Evolutionary conservation across 2,888 invertebrate species (phyloP), one percentile per base, ranked within the genome.

Genomic region (Barypeithes pellucidus): DNA sequence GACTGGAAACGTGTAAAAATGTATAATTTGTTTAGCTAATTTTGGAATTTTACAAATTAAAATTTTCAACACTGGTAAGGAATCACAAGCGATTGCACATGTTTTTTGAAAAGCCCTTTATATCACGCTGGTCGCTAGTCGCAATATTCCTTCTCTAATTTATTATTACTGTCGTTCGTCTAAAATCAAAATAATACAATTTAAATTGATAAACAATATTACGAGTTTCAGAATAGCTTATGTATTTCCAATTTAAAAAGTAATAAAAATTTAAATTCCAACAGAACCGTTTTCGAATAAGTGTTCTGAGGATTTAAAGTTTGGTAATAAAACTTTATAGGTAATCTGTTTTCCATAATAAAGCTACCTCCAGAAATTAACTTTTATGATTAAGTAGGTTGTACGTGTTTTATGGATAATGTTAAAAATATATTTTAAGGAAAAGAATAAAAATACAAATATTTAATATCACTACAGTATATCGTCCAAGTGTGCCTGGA

Each of bases 231-330:
- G 20, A 47, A 47, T 47, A 18, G 11, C 47, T 20, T 11, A 47
- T 20, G 9, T 20, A 3, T 47, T 20, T 47, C 20, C 18, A 20
- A 20, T 47, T 47, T 20, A 20, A 47, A 20, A 47, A 47, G 20
- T 16, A 14, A 47, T 47, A 47, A 47, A 47, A 47, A 47, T 47
- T 47, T 47, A 47, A 47, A 47, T 47, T 47, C 47, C 9, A 20
- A 47, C 20, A 14, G 11, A 47, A 47, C 16, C 47, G 20, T 47
- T 47, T 47, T 18, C 47, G 20, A 47, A 18, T 47, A 47, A 47
- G 20, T 12, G 47, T 16, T 47, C 47, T 18, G 20, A 47, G 11
- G 47, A 20, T 47, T 47, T 47, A 8, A 47, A 47, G 47, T 12
- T 20, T 18, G 18, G 47, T 16, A 20, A 47, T 47, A 47, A 47